Percentiles rank a stretch among this genome's conserved stretches.
Evolutionary conservation across 2,797 vertebrate species (phyloP).

Genomic region (Buphagus erythrorhynchus): DNA sequence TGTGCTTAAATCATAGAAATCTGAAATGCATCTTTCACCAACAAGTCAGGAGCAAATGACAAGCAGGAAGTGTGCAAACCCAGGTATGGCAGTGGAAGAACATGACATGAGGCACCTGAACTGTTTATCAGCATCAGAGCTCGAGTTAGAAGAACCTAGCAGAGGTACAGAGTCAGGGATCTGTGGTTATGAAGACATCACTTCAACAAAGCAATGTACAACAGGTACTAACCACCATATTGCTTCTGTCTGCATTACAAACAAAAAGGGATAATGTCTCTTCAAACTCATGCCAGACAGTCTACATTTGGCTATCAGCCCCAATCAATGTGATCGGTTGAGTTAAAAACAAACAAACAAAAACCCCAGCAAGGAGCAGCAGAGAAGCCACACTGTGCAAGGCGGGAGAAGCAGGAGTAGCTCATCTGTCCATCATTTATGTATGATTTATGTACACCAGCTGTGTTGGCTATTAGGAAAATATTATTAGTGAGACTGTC

Average conservation of each 20-base stretch:
- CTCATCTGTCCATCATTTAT: not conserved
- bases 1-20: not conserved
- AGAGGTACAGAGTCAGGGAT: not conserved
- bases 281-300: slow-evolving; percentile 51
- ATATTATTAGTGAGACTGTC: not conserved
- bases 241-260: not conserved
- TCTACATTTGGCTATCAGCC: slow-evolving; percentile 62
- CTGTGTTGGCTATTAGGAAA: slow-evolving; percentile 29
- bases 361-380: slow-evolving; percentile 52
- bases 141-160: rapidly evolving
- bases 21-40: not conserved
- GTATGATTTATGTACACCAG: slow-evolving; percentile 20
- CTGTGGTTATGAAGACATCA: not conserved
- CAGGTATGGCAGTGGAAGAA: not conserved
- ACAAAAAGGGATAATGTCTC: slow-evolving; percentile 61
- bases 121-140: not conserved
- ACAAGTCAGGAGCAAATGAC: not conserved
- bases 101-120: rapidly evolving
- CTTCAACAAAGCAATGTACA: not conserved
- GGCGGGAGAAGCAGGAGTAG: slow-evolving; percentile 46
- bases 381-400: slow-evolving; percentile 43
- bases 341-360: slow-evolving; percentile 38
- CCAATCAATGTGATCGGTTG: slow-evolving; percentile 80
- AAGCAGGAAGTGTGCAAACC: not conserved
- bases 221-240: not conserved